Evolutionary conservation across 1,140 invertebrate genomes (phyloP).

Genomic region (Brachionus sp.): DNA sequence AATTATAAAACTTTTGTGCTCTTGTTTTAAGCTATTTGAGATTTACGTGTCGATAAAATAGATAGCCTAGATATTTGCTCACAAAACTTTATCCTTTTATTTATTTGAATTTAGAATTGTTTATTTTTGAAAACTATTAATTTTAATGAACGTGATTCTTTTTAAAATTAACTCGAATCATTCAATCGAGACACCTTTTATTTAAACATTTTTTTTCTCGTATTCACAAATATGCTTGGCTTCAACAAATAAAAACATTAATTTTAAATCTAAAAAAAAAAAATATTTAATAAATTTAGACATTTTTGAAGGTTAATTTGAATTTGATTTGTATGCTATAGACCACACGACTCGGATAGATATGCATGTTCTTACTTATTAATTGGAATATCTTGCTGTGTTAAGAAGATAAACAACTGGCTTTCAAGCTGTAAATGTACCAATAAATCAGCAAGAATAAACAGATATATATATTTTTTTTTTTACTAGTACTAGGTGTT

Average conservation of each 20-base stretch:
- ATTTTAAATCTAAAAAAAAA: not conserved
- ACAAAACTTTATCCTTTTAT: not conserved
- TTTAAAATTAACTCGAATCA: constrained; percentile 27
- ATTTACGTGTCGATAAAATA: not conserved
- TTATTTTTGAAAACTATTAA: not conserved
- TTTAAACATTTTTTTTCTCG: not conserved
- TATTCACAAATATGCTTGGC: not conserved
- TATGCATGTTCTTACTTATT: not conserved
- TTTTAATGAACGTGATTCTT: not conserved
- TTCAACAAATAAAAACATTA: not conserved
- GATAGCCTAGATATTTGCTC: not conserved
- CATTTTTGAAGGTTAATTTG: not conserved
- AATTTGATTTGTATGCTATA: not conserved
- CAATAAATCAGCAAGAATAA: not conserved
- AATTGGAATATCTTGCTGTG: not conserved
- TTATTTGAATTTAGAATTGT: not conserved
- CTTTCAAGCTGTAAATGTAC: not conserved
- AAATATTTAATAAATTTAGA: not conserved
- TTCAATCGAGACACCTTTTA: constrained; percentile 21
- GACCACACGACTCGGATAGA: not conserved
- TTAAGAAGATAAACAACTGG: not conserved
- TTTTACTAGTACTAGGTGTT: not conserved
- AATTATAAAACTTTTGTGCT: not conserved
- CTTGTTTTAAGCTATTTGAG: not conserved
- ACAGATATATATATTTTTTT: not conserved